These are phyloP conservation scores for Aptenodytes patagonicus DNA, from an alignment of 2,113 vertebrate genomes.

Conservation along the genomic window DNA sequence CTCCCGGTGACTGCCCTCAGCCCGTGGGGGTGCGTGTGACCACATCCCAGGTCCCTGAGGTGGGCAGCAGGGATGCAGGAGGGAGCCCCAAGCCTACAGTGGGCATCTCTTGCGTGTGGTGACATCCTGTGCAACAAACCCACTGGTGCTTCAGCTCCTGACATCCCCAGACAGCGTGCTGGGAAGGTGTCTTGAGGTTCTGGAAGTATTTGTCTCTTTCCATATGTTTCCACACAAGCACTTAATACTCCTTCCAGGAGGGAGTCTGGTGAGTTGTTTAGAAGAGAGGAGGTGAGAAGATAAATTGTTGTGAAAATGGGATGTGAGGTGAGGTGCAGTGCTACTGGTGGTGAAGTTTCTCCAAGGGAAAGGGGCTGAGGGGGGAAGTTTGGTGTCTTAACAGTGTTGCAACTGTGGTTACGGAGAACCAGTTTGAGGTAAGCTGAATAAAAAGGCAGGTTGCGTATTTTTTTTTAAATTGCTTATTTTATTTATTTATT, in stretches of 20 bases:
- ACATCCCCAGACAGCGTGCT: rapidly evolving
- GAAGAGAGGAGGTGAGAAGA: neutral
- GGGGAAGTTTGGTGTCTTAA: neutral
- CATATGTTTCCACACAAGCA: neutral
- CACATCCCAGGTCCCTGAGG: neutral
- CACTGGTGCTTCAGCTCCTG: neutral
- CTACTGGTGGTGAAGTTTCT: neutral
- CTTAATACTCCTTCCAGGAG: rapidly evolving
- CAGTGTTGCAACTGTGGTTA: neutral
- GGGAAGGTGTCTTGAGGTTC: neutral
- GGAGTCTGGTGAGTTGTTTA: neutral
- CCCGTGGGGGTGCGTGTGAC: neutral
- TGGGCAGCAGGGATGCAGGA: neutral
- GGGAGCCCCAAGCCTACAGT: neutral
- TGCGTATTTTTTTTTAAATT: neutral
- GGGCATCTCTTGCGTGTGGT: rapidly evolving
- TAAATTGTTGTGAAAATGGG: neutral
- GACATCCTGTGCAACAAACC: neutral
- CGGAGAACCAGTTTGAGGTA: neutral
- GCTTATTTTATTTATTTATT: neutral
- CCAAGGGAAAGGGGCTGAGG: neutral
- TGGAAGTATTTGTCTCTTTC: neutral
- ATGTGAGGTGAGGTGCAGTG: neutral
- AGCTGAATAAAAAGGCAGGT: neutral
- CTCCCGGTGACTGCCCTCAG: neutral